Conservation (phyloP, 2,113 vertebrate species). For the Synodontis membranacea region DNA sequence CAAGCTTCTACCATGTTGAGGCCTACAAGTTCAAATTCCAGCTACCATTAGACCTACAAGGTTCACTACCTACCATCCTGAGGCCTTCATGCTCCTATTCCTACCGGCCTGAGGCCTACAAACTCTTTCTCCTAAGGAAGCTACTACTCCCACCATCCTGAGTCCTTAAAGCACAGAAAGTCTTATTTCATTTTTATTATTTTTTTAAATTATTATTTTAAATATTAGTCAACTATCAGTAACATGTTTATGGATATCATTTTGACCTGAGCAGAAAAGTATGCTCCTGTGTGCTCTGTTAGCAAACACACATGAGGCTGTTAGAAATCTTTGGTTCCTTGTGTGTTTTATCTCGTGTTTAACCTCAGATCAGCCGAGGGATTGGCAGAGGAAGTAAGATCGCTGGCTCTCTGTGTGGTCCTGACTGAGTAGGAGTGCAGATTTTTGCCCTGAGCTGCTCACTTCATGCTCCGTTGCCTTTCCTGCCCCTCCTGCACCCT, state of each 20-base stretch:
- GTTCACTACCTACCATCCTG: background rate
- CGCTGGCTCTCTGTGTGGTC: conserved; percentile 82
- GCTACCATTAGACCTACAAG: background rate
- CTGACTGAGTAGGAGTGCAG: conserved; percentile 69
- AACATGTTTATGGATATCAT: background rate
- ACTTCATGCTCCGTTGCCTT: conserved; percentile 76
- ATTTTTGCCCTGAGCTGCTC: conserved; percentile 72
- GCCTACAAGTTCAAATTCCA: background rate
- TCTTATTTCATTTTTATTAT: background rate
- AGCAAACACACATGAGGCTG: conserved; percentile 25
- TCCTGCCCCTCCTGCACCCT: conserved; percentile 55
- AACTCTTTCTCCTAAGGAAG: too few relatives aligned
- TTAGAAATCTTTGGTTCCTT: conserved; percentile 28
- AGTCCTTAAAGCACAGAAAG: background rate
- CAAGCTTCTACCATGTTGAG: background rate
- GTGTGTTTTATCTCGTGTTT: conserved; percentile 55
- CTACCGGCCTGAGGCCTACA: background rate
- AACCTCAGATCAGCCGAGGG: conserved; percentile 56
- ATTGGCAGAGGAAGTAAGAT: conserved; percentile 66
- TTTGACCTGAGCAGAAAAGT: conserved; percentile 3
- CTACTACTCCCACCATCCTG: background rate
- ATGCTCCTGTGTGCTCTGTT: background rate
- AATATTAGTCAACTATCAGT: background rate
- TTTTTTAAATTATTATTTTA: background rate
- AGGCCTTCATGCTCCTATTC: background rate